phyloP scores from a whole-genome alignment of 2,888 invertebrate genomes.

The Ormyrus labotus region DNA sequence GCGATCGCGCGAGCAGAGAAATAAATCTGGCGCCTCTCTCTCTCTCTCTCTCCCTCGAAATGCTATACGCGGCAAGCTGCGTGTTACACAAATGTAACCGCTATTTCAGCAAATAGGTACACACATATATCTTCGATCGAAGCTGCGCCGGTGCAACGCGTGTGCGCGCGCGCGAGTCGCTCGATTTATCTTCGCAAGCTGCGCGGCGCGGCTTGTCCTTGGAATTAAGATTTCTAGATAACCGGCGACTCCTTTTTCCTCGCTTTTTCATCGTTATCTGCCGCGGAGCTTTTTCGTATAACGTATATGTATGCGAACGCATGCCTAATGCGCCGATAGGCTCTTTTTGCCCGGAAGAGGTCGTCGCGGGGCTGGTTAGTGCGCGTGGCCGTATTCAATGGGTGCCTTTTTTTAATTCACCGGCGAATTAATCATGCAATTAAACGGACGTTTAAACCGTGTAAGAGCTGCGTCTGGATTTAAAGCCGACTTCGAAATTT shows the following conservation, averaged over 20 bases:
- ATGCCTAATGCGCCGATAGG: no score
- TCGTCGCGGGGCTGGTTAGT: neutral
- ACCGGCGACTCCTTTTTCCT: constrained; percentile 45
- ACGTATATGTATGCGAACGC: no score
- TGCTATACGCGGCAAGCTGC: constrained; percentile 7
- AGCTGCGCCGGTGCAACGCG: neutral
- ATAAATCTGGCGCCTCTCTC: constrained; percentile 56
- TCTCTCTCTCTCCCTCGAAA: constrained; percentile 16
- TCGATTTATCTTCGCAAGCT: constrained; percentile 53
- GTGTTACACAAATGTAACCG: constrained; percentile 59
- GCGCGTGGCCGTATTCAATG: constrained; percentile 1
- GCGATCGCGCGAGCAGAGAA: constrained; percentile 41
- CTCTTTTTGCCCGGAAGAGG: neutral
- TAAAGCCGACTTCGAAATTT: no score
- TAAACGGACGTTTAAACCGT: no score
- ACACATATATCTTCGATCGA: constrained; percentile 54
- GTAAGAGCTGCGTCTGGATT: no score
- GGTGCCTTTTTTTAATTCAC: no score
- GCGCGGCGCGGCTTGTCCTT: constrained; percentile 33
- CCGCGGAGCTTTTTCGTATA: neutral
- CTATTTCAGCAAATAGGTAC: constrained; percentile 57
- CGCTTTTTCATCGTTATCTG: constrained; percentile 11
- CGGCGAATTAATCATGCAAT: no score
- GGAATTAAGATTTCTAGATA: constrained; percentile 56
- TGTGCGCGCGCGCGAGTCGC: constrained; percentile 7